Conservation (phyloP, 2,797 vertebrate species). For the Coregonus ussuriensis region DNA sequence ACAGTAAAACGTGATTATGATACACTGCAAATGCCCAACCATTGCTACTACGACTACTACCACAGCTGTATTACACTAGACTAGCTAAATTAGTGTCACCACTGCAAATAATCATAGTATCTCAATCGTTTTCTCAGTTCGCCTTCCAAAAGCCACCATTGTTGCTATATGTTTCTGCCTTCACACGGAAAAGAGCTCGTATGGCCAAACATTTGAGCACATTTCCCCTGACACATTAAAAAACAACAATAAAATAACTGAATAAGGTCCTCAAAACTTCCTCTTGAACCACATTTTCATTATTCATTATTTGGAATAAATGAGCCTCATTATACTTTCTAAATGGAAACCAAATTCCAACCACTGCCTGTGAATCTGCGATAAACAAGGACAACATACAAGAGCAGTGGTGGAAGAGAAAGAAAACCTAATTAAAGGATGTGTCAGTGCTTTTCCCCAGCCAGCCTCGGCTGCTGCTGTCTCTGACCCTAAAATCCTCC, state of each 20-base stretch:
- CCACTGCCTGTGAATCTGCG: not conserved
- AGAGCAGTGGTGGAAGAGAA: constrained; percentile 13
- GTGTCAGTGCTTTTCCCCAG: not conserved
- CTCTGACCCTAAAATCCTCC: constrained; percentile 12
- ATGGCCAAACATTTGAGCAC: not conserved
- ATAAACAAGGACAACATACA: constrained; percentile 5
- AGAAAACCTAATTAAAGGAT: not conserved
- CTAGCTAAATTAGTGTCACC: not conserved
- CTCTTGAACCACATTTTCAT: not conserved
- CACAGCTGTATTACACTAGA: not conserved
- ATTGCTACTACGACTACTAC: not conserved
- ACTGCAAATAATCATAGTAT: not conserved
- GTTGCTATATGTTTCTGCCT: not conserved
- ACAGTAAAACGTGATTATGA: not conserved
- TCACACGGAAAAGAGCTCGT: not conserved
- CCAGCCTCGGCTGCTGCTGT: constrained; percentile 7
- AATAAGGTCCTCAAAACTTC: not conserved
- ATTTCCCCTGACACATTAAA: not conserved
- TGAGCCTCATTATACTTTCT: not conserved
- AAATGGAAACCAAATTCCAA: not conserved
- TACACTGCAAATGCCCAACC: constrained; percentile 3
- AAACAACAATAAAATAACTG: not conserved
- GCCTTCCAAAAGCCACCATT: not conserved
- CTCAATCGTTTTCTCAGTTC: not conserved
- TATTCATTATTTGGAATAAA: not conserved